Evolutionary conservation across 2,888 invertebrate genomes (phyloP), one percentile per base, ranked within the genome.

Genomic region (Ectropis crepuscularia): DNA sequence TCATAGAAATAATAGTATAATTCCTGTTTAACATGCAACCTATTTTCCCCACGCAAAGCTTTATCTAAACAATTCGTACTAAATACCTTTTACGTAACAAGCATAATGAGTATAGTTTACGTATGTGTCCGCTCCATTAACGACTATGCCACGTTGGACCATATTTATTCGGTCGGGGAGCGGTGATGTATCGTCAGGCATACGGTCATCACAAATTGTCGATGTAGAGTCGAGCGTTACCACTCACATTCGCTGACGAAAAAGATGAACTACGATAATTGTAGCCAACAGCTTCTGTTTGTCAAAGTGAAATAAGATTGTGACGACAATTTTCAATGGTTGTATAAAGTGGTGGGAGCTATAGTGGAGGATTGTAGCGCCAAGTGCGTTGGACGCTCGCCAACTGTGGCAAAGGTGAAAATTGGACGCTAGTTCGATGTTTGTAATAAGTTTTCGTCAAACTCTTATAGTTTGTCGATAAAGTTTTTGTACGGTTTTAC

Each of bases 361-460:
- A 53, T 68, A 59, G 67, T 67, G 68, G 51, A 51, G 76, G 73
- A 68, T 51, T 58, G 66, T 54, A 46, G 65, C 41, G 61, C 39
- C 69, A 6, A 51, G 55, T 50, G 42, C 11, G 66, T 70, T 83
- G 83, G 84, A 77, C 38, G 39, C n/a, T 6, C 39, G 81, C 83
- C 84, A 83, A 80, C 72, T 80, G 78, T 73, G 81, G 61, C 78
- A 74, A 70, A 82, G 80, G 82, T 81, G 80, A 74, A 65, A 67
- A 69, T 63, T 58, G 68, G 58, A 68, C 53, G 62, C 68, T 62
- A 61, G 69, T 63, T 58, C 67, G 60, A 68, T 53, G 62, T 67
- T 62, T 63, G 66, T 68, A 61, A 64, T 66, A 60, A 53, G 28
- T 16, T 28, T 57, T 51, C 46, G 43, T 61, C 6, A n/a, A 38